Conservation (phyloP, 1,140 invertebrate genomes). For the Oedothorax gibbosus region DNA sequence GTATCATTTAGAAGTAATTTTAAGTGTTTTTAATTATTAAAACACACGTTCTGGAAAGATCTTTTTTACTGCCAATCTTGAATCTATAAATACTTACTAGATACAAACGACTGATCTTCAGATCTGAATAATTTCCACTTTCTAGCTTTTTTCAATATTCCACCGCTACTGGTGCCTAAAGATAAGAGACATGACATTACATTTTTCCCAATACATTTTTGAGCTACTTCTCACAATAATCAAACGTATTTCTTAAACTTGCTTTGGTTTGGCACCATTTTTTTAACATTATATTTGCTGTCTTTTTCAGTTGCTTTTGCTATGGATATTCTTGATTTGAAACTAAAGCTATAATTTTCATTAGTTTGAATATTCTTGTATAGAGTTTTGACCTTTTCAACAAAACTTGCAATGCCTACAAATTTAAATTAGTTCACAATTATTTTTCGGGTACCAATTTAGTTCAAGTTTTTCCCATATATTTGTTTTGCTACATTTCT, state of each 20-base stretch:
- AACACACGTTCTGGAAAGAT: too few relatives aligned
- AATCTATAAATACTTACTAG: constrained; percentile 22
- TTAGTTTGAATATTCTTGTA: too few relatives aligned
- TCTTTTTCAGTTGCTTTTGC: not conserved
- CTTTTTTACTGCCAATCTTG: too few relatives aligned
- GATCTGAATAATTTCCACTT: constrained; percentile 48
- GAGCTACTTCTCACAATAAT: not conserved
- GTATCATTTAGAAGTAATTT: too few relatives aligned
- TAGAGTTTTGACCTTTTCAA: too few relatives aligned
- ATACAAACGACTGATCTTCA: constrained; percentile 29
- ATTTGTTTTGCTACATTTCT: too few relatives aligned
- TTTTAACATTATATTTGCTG: not conserved
- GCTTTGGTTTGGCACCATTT: not conserved
- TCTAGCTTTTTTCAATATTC: constrained; percentile 44
- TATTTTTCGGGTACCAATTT: too few relatives aligned
- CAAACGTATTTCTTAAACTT: not conserved
- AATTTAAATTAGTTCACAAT: too few relatives aligned
- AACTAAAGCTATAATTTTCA: too few relatives aligned
- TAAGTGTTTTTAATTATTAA: too few relatives aligned
- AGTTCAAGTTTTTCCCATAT: too few relatives aligned
- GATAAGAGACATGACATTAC: constrained; percentile 43
- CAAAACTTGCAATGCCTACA: too few relatives aligned
- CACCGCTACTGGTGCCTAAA: constrained; percentile 32
- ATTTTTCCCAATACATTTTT: not conserved
- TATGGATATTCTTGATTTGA: not conserved